These are phyloP conservation scores for Hirtodrosophila alboralis DNA, from an alignment of 2,888 invertebrate species.

Conservation along the genomic window DNA sequence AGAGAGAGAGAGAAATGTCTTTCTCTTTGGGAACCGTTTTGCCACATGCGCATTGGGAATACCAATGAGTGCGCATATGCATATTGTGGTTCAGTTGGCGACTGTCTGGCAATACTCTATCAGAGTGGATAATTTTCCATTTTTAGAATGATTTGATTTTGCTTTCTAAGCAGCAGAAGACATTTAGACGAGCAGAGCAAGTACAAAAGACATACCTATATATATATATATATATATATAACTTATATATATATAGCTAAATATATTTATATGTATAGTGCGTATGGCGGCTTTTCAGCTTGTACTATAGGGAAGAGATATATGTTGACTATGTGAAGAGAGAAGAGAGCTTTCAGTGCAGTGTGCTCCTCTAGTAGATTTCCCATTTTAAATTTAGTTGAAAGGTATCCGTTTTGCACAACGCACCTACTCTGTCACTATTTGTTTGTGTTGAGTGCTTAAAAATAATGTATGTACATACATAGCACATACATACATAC, in stretches of 20 bases:
- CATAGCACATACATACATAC: constrained; percentile 6
- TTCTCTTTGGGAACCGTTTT: constrained; percentile 21
- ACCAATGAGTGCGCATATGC: constrained; percentile 39
- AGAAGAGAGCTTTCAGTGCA: constrained; percentile 17
- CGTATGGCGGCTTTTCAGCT: constrained; percentile 1
- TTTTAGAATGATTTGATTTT: constrained; percentile 55
- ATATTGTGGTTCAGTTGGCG: neutral
- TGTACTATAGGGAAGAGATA: constrained; percentile 5
- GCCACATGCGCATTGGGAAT: constrained; percentile 68
- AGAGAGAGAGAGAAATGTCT: constrained; percentile 1
- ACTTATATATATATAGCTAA: neutral
- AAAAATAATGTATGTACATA: constrained; percentile 33
- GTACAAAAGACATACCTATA: neutral
- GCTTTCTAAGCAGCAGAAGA: constrained; percentile 28
- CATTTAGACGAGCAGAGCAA: constrained; percentile 15
- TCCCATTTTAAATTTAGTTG: constrained; percentile 66
- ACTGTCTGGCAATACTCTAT: constrained; percentile 12
- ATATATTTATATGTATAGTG: constrained; percentile 1
- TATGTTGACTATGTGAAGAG: constrained; percentile 4
- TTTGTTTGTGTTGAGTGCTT: constrained; percentile 35
- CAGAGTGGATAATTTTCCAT: constrained; percentile 45
- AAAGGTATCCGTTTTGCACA: constrained; percentile 58
- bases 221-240: neutral
- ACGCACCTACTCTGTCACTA: constrained; percentile 46
- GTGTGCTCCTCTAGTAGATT: constrained; percentile 24